These are phyloP conservation scores for Bufo gargarizans DNA, from an alignment of 2,113 vertebrate genomes.

Conservation along the genomic window DNA sequence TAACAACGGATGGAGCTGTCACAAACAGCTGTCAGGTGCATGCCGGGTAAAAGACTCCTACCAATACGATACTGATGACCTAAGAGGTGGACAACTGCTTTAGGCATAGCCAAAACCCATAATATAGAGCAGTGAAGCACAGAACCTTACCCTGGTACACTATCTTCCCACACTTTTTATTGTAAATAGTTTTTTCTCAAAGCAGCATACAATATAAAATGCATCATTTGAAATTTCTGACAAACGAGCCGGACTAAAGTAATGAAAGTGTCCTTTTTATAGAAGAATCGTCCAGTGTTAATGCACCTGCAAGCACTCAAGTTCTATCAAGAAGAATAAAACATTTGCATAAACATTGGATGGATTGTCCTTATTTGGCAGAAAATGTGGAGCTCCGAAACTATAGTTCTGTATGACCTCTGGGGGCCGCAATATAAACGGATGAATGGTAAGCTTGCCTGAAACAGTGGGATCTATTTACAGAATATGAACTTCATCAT, in stretches of 20 bases:
- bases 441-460: slow-evolving; percentile 16
- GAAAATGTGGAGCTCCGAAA: slow-evolving; percentile 15
- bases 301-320: slow-evolving; percentile 21
- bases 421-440: slow-evolving; percentile 12
- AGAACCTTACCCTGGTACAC: neutral
- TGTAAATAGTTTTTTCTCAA: neutral
- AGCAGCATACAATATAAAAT: neutral
- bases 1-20: no score
- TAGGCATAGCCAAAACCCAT: neutral
- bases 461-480: neutral
- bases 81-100: no score
- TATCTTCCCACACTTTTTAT: neutral
- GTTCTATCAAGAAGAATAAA: slow-evolving; percentile 23
- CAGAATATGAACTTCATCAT: slow-evolving; percentile 7
- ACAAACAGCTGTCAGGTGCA: no score
- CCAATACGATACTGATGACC: no score
- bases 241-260: neutral
- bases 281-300: neutral
- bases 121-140: neutral
- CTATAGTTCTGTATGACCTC: slow-evolving; percentile 7
- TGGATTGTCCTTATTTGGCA: slow-evolving; percentile 15
- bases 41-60: no score
- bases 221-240: neutral
- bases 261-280: neutral
- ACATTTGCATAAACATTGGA: slow-evolving; percentile 19